phyloP scores from a whole-genome alignment of 2,797 vertebrate genomes.

The Eutrigla gurnardus region DNA sequence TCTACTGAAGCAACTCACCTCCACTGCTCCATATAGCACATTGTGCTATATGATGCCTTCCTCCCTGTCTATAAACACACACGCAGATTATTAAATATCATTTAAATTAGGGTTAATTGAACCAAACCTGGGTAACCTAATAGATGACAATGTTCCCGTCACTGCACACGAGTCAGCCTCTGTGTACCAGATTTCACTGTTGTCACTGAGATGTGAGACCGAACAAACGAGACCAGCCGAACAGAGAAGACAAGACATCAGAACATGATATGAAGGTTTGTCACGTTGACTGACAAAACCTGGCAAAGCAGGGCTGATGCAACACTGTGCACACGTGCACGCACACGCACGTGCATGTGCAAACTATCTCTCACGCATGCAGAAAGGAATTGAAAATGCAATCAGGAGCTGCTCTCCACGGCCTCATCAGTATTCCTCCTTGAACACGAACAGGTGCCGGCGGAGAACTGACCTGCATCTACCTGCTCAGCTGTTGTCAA shows the following conservation, averaged over 20 bases:
- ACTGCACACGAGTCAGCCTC: conserved; percentile 20
- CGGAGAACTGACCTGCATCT: conserved; percentile 66
- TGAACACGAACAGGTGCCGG: conserved; percentile 68
- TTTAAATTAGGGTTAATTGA: neutral
- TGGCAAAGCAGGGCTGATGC: conserved; percentile 5
- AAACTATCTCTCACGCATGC: conserved; percentile 1
- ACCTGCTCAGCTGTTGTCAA: conserved; percentile 76
- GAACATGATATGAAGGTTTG: neutral
- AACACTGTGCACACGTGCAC: neutral
- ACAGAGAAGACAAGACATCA: conserved; percentile 13
- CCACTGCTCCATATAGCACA: neutral
- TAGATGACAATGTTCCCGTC: conserved; percentile 8
- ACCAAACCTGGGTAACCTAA: neutral
- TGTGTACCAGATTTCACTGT: conserved; percentile 1
- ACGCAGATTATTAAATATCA: neutral
- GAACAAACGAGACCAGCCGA: conserved; percentile 19
- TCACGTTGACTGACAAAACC: conserved; percentile 19
- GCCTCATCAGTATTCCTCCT: conserved; percentile 69
- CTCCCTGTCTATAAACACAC: neutral
- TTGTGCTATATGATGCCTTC: neutral
- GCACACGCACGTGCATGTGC: conserved; percentile 4
- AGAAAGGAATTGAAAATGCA: conserved; percentile 76
- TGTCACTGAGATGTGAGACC: conserved; percentile 14
- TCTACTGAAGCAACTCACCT: too few species aligned
- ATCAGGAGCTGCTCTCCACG: conserved; percentile 55